A percentile compares a stretch with the other conserved stretches of the same genome.
phyloP scores from a whole-genome alignment of 1,140 invertebrate species.

The Rhynchophorus ferrugineus region DNA sequence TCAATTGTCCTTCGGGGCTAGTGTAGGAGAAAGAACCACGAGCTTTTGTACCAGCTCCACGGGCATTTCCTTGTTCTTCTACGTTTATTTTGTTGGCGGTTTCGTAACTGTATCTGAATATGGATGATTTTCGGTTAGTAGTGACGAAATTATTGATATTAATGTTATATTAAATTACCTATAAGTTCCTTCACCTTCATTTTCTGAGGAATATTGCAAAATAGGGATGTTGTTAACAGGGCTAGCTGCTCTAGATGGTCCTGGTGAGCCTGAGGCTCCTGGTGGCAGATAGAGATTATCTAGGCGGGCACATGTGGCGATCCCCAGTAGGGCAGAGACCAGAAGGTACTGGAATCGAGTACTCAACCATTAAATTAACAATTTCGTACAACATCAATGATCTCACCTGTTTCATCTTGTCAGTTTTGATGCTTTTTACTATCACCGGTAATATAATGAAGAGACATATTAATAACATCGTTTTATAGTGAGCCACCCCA shows the following conservation, averaged over 20 bases:
- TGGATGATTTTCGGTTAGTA: neutral
- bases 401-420: too few species aligned
- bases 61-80: constrained; percentile 34
- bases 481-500: too few species aligned
- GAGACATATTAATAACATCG: too few species aligned
- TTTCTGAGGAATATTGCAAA: constrained; percentile 44
- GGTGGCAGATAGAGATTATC: constrained; percentile 56
- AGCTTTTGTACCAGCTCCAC: constrained; percentile 45
- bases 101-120: constrained; percentile 30
- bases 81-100: constrained; percentile 27
- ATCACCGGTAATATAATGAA: too few species aligned
- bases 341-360: too few species aligned
- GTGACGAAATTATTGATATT: neutral
- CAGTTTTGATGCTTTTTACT: too few species aligned
- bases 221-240: constrained; percentile 43
- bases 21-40: constrained; percentile 49
- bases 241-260: constrained; percentile 41
- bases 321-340: constrained; percentile 19
- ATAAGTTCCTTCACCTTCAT: constrained; percentile 27
- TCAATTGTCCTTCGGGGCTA: constrained; percentile 44
- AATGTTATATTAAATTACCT: constrained; percentile 1
- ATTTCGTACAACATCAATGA: too few species aligned
- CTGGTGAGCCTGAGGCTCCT: constrained; percentile 33
- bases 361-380: too few species aligned
- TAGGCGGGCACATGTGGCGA: constrained; percentile 38